These are phyloP conservation scores for Xiphorhynchus elegans DNA, from an alignment of 2,113 vertebrate genomes.

Conservation along the genomic window DNA sequence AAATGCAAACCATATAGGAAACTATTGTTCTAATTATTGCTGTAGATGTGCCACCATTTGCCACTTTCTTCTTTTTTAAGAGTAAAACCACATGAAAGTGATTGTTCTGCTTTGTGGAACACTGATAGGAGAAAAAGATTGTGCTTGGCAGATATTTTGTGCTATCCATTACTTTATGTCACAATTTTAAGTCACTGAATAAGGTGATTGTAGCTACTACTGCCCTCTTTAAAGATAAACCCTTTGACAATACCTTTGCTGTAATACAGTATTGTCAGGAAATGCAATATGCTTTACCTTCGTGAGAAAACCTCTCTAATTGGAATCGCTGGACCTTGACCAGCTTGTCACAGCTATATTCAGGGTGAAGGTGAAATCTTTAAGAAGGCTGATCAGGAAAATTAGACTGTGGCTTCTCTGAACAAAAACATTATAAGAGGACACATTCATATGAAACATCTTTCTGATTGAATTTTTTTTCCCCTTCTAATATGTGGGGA, in stretches of 20 bases:
- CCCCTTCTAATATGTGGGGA: neutral
- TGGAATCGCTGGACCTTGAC: constrained; percentile 77
- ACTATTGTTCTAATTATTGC: neutral
- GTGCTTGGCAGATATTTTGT: constrained; percentile 29
- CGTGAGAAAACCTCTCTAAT: constrained; percentile 73
- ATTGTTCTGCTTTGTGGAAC: neutral
- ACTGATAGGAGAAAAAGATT: neutral
- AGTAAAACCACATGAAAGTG: neutral
- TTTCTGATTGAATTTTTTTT: neutral
- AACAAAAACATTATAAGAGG: constrained; percentile 23
- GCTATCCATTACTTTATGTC: constrained; percentile 46
- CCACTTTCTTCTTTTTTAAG: neutral
- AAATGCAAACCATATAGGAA: neutral
- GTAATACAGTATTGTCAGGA: constrained; percentile 71
- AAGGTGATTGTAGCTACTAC: constrained; percentile 53
- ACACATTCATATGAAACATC: neutral
- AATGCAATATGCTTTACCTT: constrained; percentile 64
- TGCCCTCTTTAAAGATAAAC: constrained; percentile 65
- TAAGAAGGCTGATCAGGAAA: constrained; percentile 56
- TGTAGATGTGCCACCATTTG: neutral
- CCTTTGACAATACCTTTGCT: constrained; percentile 45
- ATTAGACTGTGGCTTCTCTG: constrained; percentile 46
- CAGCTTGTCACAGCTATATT: constrained; percentile 66
- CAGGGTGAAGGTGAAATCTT: constrained; percentile 66
- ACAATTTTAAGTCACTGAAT: constrained; percentile 55